Evolutionary conservation across 2,113 vertebrate species (phyloP).

Genomic region (Triplophysa tibetana): DNA sequence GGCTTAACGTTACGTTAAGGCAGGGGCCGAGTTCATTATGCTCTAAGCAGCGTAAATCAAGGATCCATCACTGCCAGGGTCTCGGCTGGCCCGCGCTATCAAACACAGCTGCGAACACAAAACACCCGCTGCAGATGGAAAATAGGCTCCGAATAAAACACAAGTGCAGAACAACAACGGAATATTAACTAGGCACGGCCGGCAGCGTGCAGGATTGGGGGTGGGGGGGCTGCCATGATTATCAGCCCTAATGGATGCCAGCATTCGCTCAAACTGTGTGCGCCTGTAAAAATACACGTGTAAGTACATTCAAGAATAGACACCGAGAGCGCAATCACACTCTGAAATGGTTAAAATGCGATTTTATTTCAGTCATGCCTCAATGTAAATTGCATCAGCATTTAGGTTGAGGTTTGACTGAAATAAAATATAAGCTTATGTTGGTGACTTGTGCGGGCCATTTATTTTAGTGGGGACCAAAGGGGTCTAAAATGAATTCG

Average conservation of each 20-base stretch:
- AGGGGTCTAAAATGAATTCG: not conserved
- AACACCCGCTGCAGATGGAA: constrained; percentile 74
- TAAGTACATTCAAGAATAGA: constrained; percentile 26
- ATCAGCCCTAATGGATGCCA: constrained; percentile 59
- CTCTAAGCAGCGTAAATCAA: constrained; percentile 77
- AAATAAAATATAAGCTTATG: constrained; percentile 21
- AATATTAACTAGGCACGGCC: constrained; percentile 78
- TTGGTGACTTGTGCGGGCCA: constrained; percentile 28
- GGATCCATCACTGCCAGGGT: constrained; percentile 73
- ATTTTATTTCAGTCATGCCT: too few species aligned
- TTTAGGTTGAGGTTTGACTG: constrained; percentile 9
- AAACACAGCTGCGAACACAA: constrained; percentile 82
- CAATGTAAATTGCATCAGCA: not conserved
- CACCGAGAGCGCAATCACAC: not conserved
- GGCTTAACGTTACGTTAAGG: constrained; percentile 31
- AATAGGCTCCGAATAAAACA: constrained; percentile 75
- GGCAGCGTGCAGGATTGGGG: constrained; percentile 44
- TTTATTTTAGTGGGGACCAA: constrained; percentile 32
- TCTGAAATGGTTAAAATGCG: constrained; percentile 23
- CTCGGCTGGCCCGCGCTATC: constrained; percentile 68
- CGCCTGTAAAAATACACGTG: constrained; percentile 7
- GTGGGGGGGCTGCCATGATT: constrained; percentile 57
- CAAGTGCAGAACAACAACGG: constrained; percentile 72
- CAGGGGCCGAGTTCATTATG: constrained; percentile 71
- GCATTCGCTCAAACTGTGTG: constrained; percentile 34